These are phyloP conservation scores for Crocuta crocuta DNA, from an alignment of 2,113 vertebrate species.

Conservation along the genomic window DNA sequence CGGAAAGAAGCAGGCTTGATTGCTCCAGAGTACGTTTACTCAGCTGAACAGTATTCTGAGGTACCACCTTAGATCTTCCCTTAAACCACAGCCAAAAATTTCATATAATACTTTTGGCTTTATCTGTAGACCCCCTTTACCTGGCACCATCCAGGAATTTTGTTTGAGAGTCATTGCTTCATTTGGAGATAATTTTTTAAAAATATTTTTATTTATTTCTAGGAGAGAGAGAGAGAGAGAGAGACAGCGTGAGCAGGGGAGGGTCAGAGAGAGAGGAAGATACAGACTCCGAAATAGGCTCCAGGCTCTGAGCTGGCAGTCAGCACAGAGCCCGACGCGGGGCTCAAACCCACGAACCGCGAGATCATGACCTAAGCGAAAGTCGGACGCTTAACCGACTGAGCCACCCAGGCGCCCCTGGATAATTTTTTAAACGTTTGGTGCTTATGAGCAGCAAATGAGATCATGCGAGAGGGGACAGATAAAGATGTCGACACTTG, in stretches of 20 bases:
- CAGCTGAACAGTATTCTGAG: not conserved
- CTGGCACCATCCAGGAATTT: not conserved
- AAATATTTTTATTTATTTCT: not conserved
- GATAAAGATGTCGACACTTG: not conserved
- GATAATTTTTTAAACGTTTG: not conserved
- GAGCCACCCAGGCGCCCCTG: not conserved
- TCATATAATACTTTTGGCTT: not conserved
- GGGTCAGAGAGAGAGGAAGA: no score
- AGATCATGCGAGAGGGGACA: not conserved
- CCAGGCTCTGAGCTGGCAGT: no score
- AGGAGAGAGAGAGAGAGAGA: no score
- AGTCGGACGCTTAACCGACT: no score
- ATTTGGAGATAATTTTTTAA: not conserved
- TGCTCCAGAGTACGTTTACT: not conserved
- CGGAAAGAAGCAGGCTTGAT: not conserved
- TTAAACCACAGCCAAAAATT: not conserved
- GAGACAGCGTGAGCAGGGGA: no score
- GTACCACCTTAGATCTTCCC: not conserved
- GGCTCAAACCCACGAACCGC: no score
- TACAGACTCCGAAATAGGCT: no score
- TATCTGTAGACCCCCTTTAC: not conserved
- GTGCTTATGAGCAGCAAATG: not conserved
- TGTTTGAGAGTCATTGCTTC: not conserved
- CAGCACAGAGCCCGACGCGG: no score
- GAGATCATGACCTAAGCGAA: no score